Evolutionary conservation across 37 sponge, comb jelly and placozoan species (phyloP).

Genomic region (Trichoplax adhaerens): DNA sequence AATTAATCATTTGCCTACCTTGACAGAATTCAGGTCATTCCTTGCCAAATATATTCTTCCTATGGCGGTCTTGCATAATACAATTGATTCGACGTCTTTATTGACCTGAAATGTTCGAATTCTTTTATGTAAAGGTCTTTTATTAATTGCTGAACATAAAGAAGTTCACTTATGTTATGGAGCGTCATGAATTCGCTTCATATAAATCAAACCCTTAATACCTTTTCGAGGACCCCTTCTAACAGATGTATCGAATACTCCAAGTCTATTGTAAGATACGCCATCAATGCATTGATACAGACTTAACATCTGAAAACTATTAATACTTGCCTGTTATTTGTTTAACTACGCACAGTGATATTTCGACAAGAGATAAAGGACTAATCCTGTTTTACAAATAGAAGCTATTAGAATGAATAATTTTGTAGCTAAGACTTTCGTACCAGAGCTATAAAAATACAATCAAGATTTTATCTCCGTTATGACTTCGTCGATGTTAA

Average conservation of each 20-base stretch:
- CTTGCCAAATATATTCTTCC: constrained; percentile 17
- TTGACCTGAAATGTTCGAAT: constrained; percentile 20
- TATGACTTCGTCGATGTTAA: too few species aligned
- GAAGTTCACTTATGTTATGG: too few species aligned
- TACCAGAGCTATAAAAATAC: not conserved
- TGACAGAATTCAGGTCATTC: constrained; percentile 24
- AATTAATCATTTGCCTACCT: constrained; percentile 17
- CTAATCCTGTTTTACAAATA: constrained; percentile 23
- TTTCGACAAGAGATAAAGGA: constrained; percentile 45
- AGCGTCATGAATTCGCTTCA: too few species aligned
- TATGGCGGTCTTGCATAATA: constrained; percentile 50
- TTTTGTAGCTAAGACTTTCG: not conserved
- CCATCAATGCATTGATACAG: constrained; percentile 5
- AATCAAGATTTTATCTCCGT: too few species aligned
- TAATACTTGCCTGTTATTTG: constrained; percentile 22
- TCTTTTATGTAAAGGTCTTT: not conserved
- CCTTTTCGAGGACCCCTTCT: constrained; percentile 23
- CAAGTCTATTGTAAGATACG: constrained; percentile 9
- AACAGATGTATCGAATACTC: constrained; percentile 19
- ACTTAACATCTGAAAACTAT: not conserved
- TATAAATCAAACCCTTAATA: not conserved
- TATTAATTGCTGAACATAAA: too few species aligned
- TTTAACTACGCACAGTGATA: constrained; percentile 17
- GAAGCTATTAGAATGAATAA: not conserved
- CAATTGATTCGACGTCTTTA: constrained; percentile 26